Evolutionary conservation across 2,888 invertebrate species (phyloP).

Genomic region (Cosmia pyralina): DNA sequence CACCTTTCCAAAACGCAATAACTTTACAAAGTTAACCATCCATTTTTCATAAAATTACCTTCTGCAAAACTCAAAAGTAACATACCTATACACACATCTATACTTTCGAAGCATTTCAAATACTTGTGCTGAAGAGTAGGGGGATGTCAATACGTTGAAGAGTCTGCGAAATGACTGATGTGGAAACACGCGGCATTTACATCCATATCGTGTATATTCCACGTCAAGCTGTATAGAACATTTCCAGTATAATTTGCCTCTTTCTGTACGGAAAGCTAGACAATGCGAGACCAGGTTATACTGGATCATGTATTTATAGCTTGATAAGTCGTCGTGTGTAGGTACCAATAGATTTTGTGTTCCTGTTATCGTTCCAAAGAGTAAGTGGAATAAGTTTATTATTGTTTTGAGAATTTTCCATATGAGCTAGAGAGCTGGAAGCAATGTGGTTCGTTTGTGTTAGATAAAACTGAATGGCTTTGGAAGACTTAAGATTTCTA

Average conservation of each 20-base stretch:
- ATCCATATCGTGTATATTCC: slow-evolving; percentile 1
- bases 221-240: neutral
- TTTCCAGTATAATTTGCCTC: neutral
- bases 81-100: neutral
- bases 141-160: slow-evolving; percentile 47
- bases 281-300: neutral
- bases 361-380: slow-evolving; percentile 13
- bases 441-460: slow-evolving; percentile 11
- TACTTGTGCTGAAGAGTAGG: slow-evolving; percentile 39
- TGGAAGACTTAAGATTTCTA: slow-evolving; percentile 1
- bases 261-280: no score
- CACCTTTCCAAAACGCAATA: neutral
- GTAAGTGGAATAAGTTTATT: slow-evolving; percentile 15
- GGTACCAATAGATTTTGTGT: slow-evolving; percentile 1
- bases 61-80: neutral
- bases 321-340: neutral
- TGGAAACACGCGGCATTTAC: slow-evolving; percentile 33
- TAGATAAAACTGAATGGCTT: neutral
- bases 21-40: neutral
- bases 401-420: slow-evolving; percentile 17
- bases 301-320: neutral
- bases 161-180: slow-evolving; percentile 44
- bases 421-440: neutral
- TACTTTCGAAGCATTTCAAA: slow-evolving; percentile 53
- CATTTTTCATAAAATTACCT: neutral